These are phyloP conservation scores for Fopius arisanus DNA, from an alignment of 1,140 invertebrate genomes.

Conservation along the genomic window DNA sequence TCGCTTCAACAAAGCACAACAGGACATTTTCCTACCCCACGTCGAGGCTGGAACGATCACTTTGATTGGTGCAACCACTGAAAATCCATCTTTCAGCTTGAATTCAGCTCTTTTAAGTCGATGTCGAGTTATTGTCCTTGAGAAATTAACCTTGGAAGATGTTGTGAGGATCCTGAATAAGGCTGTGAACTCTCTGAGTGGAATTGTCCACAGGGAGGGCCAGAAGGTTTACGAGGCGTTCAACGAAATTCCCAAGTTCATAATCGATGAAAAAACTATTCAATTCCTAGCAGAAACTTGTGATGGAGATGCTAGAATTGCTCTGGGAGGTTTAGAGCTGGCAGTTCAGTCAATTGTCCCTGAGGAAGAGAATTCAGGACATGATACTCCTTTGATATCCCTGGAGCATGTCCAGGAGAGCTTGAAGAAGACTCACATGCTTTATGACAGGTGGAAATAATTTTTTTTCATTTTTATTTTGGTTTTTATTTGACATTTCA, in stretches of 20 bases:
- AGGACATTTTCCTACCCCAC: slow-evolving; percentile 81
- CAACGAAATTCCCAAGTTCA: slow-evolving; percentile 47
- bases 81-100: slow-evolving; percentile 87
- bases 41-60: slow-evolving; percentile 84
- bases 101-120: slow-evolving; percentile 83
- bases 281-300: slow-evolving; percentile 77
- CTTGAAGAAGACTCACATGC: slow-evolving; percentile 73
- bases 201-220: slow-evolving; percentile 45
- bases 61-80: slow-evolving; percentile 86
- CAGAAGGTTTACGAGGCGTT: slow-evolving; percentile 35
- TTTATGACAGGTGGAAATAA: slow-evolving; percentile 71
- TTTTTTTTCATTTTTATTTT: background rate
- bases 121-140: slow-evolving; percentile 77
- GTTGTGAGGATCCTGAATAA: slow-evolving; percentile 71
- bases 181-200: slow-evolving; percentile 63
- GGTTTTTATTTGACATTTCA: no score
- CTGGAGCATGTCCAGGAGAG: slow-evolving; percentile 71
- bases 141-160: slow-evolving; percentile 72
- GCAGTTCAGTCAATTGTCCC: slow-evolving; percentile 68
- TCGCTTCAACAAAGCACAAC: slow-evolving; percentile 84
- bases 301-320: slow-evolving; percentile 84
- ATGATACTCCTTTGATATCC: slow-evolving; percentile 61
- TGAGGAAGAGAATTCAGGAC: slow-evolving; percentile 35
- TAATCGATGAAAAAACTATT: slow-evolving; percentile 72
- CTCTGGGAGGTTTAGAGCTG: slow-evolving; percentile 79